These are phyloP conservation scores for Porites cylindrica DNA, from an alignment of 92 coral and sea anemone genomes.

Conservation along the genomic window DNA sequence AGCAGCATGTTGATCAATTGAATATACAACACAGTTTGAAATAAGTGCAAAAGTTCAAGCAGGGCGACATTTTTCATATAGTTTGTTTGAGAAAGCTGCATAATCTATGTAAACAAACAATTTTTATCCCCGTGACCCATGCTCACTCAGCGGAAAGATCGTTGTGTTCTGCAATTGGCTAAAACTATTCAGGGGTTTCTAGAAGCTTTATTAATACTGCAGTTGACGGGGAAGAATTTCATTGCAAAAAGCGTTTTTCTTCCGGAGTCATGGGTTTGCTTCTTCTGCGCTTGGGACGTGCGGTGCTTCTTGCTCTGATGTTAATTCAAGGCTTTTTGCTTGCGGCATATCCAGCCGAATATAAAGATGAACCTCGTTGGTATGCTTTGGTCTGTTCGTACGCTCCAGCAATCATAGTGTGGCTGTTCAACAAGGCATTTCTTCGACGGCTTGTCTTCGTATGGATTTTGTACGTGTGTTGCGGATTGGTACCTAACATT, in stretches of 20 bases:
- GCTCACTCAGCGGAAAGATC: no score
- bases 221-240: no score
- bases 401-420: neutral
- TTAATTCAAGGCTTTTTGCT: neutral
- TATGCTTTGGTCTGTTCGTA: neutral
- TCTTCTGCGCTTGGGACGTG: neutral
- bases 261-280: neutral
- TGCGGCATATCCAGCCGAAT: slow-evolving; percentile 17
- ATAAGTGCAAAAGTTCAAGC: no score
- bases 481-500: neutral
- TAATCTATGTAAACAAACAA: no score
- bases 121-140: no score
- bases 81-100: no score
- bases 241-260: neutral
- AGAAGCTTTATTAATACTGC: no score
- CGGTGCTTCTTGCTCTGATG: neutral
- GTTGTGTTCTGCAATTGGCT: no score
- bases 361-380: neutral
- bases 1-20: no score
- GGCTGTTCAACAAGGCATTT: neutral
- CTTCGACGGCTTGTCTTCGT: neutral
- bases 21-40: no score
- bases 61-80: no score
- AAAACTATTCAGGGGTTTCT: no score
- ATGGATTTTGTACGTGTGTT: neutral